A percentile compares a stretch with the other conserved stretches of the same genome.
phyloP scores from a whole-genome alignment of 2,797 vertebrate genomes.

The Geotrypetes seraphini region DNA sequence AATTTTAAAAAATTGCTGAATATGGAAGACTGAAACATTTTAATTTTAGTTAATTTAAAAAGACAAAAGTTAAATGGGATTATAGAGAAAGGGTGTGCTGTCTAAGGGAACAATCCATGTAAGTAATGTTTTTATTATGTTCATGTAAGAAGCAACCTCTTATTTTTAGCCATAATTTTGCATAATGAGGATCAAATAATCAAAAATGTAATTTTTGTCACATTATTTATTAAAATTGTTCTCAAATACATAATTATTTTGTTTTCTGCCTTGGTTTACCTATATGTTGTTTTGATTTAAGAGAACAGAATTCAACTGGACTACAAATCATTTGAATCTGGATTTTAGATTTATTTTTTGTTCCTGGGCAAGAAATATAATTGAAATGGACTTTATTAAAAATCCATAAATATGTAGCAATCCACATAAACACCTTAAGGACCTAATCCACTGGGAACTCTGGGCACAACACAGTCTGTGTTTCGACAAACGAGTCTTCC shows the following conservation, averaged over 20 bases:
- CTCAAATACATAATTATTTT: slow-evolving; percentile 56
- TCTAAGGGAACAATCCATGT: slow-evolving; percentile 63
- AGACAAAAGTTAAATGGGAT: slow-evolving; percentile 34
- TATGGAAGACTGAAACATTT: slow-evolving; percentile 46
- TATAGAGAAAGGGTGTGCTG: slow-evolving; percentile 51
- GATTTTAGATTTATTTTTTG: too few species aligned
- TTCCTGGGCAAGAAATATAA: too few species aligned
- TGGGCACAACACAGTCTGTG: too few species aligned
- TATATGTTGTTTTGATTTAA: too few species aligned
- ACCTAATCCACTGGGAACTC: too few species aligned
- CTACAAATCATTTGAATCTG: too few species aligned
- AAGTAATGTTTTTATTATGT: slow-evolving; percentile 74
- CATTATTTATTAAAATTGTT: slow-evolving; percentile 83
- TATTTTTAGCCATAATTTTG: slow-evolving; percentile 78
- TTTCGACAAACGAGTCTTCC: too few species aligned
- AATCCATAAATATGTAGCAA: too few species aligned
- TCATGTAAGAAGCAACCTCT: slow-evolving; percentile 71
- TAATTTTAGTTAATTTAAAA: slow-evolving; percentile 53
- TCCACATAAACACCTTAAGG: too few species aligned
- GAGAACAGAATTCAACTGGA: too few species aligned
- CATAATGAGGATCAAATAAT: slow-evolving; percentile 72
- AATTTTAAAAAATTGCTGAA: slow-evolving; percentile 38
- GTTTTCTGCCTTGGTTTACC: slow-evolving; percentile 34
- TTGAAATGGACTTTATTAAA: too few species aligned
- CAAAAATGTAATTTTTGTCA: slow-evolving; percentile 75